Base-by-base conservation (phyloP, 1,140 invertebrate genomes). In the Mycetomoellerius zeteki region DNA sequence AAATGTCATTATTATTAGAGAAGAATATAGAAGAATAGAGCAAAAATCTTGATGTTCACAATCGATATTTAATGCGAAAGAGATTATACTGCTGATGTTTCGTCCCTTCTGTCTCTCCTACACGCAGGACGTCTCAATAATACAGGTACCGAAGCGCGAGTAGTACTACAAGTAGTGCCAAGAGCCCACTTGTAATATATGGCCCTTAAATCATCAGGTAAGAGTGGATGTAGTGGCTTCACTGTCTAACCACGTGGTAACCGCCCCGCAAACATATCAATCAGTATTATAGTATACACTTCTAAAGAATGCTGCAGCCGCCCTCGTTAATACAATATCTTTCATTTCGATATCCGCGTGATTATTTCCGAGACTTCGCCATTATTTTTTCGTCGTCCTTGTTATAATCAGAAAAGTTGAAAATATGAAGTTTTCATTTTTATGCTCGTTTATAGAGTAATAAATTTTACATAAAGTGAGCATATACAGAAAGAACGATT, bases 231-330 rank as follows among this genome's bases (percentile, higher is more conserved):
- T 85, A 73, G 89, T 90, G 92, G 93, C 92, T 94, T 91, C 91
- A 94, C 88, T 89, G 90, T 90, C 92, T 92, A 94, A 94, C 91
- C 80, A 87, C 87, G 75, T 27, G 75, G 92, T 94, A 94, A 94
- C 93, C 93, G 91, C 93, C 93, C 92, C 91, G 92, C 92, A 94
- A 94, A 94, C 94, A 93, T 94, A 94, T 94, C 94, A 94, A 94
- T 94, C 93, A 94, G 93, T 80, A 30, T 24, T 52, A n/a, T n/a
- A n/a, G 24, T 88, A 62, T 86, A 64, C 65, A 43, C 19, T 81
- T 43, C 33, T 64, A 82, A 86, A 86, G 77, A 86, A 77, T 64
- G 16, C 24, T n/a, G 24, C 47, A 19, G 24, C 52, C 85, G 21
- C 30, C 16, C 65, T 82, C 65, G 65, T 84, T 84, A 84, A 73